Evolutionary conservation across 1,140 invertebrate genomes (phyloP).

Genomic region (Drosophila nigrodunni): DNA sequence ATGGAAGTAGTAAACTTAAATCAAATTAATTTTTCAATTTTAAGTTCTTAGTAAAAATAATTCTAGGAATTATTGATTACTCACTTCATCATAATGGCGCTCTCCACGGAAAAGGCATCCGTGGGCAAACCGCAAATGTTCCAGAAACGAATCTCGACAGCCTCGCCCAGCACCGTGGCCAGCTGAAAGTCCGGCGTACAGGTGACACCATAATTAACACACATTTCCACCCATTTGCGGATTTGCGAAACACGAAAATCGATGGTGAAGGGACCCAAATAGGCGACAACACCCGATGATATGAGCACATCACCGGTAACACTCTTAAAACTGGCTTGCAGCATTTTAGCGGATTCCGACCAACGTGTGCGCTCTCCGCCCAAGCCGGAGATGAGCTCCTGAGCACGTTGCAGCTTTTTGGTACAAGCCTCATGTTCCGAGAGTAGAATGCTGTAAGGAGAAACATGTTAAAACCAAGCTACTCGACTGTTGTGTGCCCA

Average conservation of each 20-base stretch:
- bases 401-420: constrained; percentile 95
- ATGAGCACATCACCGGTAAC: constrained; percentile 93
- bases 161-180: constrained; percentile 92
- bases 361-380: constrained; percentile 93
- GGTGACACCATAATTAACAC: constrained; percentile 89
- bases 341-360: constrained; percentile 90
- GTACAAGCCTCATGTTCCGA: constrained; percentile 94
- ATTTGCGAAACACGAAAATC: constrained; percentile 88
- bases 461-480: neutral
- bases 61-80: constrained; percentile 4
- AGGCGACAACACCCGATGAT: constrained; percentile 94
- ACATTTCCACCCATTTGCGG: constrained; percentile 89
- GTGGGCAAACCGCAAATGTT: constrained; percentile 95
- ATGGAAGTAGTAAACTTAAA: no score
- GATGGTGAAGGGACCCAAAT: constrained; percentile 95
- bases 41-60: no score
- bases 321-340: constrained; percentile 89
- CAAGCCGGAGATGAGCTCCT: constrained; percentile 95
- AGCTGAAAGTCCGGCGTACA: constrained; percentile 91
- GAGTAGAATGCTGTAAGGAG: constrained; percentile 87
- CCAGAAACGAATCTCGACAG: constrained; percentile 95
- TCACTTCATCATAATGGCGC: constrained; percentile 94
- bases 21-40: neutral
- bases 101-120: constrained; percentile 96
- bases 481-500: no score